A percentile compares a stretch with the other conserved stretches of the same genome.
phyloP scores from a whole-genome alignment of 2,797 vertebrate species.

The Gymnocypris eckloni region DNA sequence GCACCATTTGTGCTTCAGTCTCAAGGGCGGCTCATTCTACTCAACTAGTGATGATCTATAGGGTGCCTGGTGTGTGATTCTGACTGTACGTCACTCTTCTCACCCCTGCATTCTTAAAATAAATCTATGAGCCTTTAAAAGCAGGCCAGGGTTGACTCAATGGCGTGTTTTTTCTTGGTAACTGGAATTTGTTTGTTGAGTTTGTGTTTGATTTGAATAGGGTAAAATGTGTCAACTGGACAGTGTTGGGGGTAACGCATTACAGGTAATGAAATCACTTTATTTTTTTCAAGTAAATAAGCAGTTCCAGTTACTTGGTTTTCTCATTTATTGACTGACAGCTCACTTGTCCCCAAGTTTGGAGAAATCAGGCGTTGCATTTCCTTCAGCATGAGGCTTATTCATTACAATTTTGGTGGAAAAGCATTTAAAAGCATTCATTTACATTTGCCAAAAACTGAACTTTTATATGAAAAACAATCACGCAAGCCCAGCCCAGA shows the following conservation, averaged over 20 bases:
- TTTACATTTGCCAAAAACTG: neutral
- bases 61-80: slow-evolving; percentile 39
- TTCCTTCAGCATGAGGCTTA: neutral
- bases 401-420: neutral
- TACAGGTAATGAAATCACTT: neutral
- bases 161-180: neutral
- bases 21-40: slow-evolving; percentile 45
- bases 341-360: neutral
- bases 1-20: slow-evolving; percentile 31
- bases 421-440: neutral
- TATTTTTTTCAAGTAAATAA: too few species aligned
- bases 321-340: neutral
- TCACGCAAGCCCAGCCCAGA: neutral
- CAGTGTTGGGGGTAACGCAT: neutral
- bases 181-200: neutral
- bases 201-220: neutral
- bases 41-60: slow-evolving; percentile 51
- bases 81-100: slow-evolving; percentile 25
- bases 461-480: neutral
- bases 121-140: slow-evolving; percentile 41
- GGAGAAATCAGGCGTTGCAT: neutral
- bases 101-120: slow-evolving; percentile 38
- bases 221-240: neutral
- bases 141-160: neutral
- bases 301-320: too few species aligned